Conservation (phyloP, 1,140 invertebrate species). For the Sycophaga agraensis region DNA sequence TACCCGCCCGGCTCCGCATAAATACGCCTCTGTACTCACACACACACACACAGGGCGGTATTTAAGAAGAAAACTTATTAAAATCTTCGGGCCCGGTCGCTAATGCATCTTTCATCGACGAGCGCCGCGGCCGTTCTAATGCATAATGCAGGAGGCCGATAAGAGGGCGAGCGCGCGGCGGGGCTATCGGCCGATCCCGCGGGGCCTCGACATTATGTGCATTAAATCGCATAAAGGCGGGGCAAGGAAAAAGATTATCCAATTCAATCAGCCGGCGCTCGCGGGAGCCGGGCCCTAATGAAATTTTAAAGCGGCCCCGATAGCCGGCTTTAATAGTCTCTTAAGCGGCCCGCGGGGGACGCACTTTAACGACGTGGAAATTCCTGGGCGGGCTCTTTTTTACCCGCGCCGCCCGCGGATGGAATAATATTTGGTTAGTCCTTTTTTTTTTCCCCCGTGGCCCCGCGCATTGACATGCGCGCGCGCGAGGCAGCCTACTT, state of each 20-base stretch:
- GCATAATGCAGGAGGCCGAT: conserved; percentile 16
- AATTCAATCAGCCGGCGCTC: too few relatives aligned
- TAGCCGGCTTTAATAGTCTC: background rate
- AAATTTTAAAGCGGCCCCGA: too few relatives aligned
- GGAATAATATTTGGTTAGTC: conserved; percentile 31
- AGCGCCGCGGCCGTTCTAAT: conserved; percentile 8
- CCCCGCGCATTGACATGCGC: background rate
- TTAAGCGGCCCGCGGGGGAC: too few relatives aligned
- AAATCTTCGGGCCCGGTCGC: background rate
- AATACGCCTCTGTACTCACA: background rate
- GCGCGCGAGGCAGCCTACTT: background rate
- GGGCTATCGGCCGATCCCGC: background rate
- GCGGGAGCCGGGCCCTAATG: too few relatives aligned
- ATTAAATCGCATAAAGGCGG: too few relatives aligned
- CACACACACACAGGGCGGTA: too few relatives aligned
- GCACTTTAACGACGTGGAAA: too few relatives aligned
- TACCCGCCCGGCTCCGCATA: background rate
- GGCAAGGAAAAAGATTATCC: too few relatives aligned
- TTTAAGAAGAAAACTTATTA: too few relatives aligned
- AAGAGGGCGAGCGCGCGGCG: background rate
- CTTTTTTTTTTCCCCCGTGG: conserved; percentile 4
- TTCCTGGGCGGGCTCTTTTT: too few relatives aligned
- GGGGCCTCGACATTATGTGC: too few relatives aligned
- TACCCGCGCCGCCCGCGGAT: conserved; percentile 5
- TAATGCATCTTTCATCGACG: conserved; percentile 7